Conservation (phyloP, 2,113 vertebrate species). For the Phaethornis superciliosus region DNA sequence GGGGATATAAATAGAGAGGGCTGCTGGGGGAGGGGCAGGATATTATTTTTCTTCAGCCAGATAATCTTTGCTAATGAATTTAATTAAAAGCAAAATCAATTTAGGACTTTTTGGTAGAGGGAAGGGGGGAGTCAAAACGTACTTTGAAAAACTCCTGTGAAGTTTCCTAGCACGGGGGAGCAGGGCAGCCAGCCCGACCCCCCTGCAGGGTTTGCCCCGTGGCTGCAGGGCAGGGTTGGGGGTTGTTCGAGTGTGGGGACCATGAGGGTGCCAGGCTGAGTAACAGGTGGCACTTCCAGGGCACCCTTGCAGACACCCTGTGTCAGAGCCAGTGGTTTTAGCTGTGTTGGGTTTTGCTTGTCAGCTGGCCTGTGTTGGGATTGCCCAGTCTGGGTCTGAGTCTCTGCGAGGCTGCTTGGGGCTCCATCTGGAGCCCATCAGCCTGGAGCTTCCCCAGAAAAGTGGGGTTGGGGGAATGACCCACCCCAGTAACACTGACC, state of each 20-base stretch:
- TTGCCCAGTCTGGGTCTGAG: rapidly evolving
- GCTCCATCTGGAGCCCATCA: not conserved
- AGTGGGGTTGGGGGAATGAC: not conserved
- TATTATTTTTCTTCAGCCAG: constrained; percentile 69
- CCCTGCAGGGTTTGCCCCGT: not conserved
- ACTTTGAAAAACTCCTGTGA: not conserved
- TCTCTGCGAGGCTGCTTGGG: not conserved
- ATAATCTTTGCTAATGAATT: constrained; percentile 78
- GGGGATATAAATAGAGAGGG: constrained; percentile 71
- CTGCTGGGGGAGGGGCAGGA: constrained; percentile 39
- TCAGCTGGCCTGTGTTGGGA: not conserved
- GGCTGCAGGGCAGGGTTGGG: rapidly evolving
- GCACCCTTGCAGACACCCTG: not conserved
- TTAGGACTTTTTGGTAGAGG: constrained; percentile 17
- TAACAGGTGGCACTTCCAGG: rapidly evolving
- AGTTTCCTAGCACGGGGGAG: not conserved
- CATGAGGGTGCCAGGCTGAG: rapidly evolving
- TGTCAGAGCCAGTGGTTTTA: rapidly evolving
- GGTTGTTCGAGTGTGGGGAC: not conserved
- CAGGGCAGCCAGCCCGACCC: rapidly evolving
- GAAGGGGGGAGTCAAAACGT: not conserved
- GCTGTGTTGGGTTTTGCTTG: not conserved
- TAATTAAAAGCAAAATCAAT: constrained; percentile 77
- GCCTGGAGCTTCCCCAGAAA: not conserved
- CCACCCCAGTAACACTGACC: rapidly evolving